phyloP scores from a whole-genome alignment of 1,140 invertebrate genomes.

The Doryteuthis pealeii region DNA sequence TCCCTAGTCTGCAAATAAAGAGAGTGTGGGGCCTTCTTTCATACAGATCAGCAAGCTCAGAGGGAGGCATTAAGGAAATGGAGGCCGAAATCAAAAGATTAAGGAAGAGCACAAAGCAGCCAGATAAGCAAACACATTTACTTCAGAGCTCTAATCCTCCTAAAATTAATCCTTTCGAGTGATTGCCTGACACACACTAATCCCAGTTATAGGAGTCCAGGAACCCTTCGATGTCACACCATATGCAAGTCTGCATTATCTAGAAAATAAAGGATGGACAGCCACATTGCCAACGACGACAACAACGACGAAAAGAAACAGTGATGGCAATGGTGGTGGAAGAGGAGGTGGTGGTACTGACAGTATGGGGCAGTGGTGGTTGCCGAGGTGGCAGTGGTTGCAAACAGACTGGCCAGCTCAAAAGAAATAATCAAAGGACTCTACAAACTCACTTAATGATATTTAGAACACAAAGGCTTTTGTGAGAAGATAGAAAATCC shows the following conservation, averaged over 20 bases:
- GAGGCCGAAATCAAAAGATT: conserved; percentile 15
- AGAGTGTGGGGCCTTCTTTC: conserved; percentile 1
- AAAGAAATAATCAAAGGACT: conserved; percentile 8
- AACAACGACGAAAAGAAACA: too few relatives aligned
- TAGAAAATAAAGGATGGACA: conserved; percentile 19
- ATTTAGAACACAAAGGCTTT: not conserved
- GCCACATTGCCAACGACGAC: not conserved
- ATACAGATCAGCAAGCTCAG: not conserved
- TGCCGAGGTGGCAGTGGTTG: not conserved
- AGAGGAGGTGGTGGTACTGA: too few relatives aligned
- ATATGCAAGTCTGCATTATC: conserved; percentile 20
- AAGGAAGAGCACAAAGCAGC: conserved; percentile 7
- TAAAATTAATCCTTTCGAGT: conserved; percentile 28
- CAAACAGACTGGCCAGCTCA: not conserved
- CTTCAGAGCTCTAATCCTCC: conserved; percentile 25
- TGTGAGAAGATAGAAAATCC: conserved; percentile 10
- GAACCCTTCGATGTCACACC: conserved; percentile 22
- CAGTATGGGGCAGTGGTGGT: not conserved
- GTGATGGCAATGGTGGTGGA: too few relatives aligned
- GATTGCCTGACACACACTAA: conserved; percentile 32
- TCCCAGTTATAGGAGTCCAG: conserved; percentile 27
- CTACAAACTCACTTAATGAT: conserved; percentile 3
- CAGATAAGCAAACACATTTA: conserved; percentile 39
- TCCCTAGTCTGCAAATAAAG: not conserved
- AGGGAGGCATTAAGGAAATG: conserved; percentile 8